Evolutionary conservation across 1,140 invertebrate species (phyloP), one percentile per base, ranked within the genome.

Genomic region (Brachionus sp.): DNA sequence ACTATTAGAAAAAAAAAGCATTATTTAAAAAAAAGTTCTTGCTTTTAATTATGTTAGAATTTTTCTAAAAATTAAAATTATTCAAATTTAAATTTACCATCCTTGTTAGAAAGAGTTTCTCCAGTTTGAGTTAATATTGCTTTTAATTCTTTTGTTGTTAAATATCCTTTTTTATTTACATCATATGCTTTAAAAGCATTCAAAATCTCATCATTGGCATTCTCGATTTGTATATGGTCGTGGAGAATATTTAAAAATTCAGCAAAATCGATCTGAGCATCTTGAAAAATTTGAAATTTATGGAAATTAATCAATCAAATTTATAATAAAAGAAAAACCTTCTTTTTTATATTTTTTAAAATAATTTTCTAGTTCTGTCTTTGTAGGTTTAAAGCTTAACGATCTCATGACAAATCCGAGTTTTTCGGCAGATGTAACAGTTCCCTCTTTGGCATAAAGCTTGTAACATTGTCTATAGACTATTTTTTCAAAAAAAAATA

Each of bases 371-470:
- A 83, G 29, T 42, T 83, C 82, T 2, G 33, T 39, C 7, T 42
- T 77, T n/a, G 82, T 83, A 37, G 82, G 82, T 77, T 29, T 70
- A n/a, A 83, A 25, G 62, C 50, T 83, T 53, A 83, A 23, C 33
- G 82, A 83, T 83, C 82, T 44, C 66, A 83, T 70, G 9, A 83
- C 57, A 53, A 53, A 75, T 39, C 82, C 64, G n/a, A 83, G 44
- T 83, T 83, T 75, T 25, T 73, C 82, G n/a, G 66, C 25, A 23
- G 66, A 53, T 50, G 57, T 13, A 2, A 83, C 82, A 42, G 19
- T 53, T n/a, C 82, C 82, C 33, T 75, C 44, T 39, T 57, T 70
- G 12, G 82, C 66, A 39, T 73, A 83, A 25, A 83, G 57, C 19
- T 83, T 70, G 42, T 50, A 83, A 9, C 82, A 83, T 83, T 70